These are phyloP conservation scores for Microtus pennsylvanicus DNA, from an alignment of 2,113 vertebrate species.

Conservation along the genomic window DNA sequence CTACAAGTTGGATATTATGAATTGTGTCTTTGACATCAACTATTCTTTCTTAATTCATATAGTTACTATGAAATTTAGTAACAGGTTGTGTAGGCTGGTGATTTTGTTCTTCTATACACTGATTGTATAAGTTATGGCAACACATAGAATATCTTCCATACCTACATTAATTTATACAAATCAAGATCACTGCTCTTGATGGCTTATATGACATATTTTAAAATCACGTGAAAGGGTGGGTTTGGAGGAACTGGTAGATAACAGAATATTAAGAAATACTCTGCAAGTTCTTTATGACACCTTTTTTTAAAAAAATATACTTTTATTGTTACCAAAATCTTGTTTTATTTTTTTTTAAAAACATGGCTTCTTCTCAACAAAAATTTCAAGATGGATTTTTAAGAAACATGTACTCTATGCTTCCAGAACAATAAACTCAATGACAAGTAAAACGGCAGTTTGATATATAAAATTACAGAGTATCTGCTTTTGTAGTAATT, in stretches of 20 bases:
- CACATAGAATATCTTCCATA: neutral
- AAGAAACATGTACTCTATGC: neutral
- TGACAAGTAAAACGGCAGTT: constrained; percentile 25
- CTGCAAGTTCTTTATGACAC: neutral
- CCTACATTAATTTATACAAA: neutral
- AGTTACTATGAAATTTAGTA: neutral
- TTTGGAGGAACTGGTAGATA: neutral
- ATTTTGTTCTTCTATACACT: neutral
- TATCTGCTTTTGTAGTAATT: constrained; percentile 57
- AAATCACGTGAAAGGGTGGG: neutral
- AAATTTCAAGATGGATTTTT: constrained; percentile 32
- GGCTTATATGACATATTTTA: neutral
- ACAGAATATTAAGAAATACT: neutral
- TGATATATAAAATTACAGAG: constrained; percentile 27
- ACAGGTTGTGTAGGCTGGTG: neutral
- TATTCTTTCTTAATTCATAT: neutral
- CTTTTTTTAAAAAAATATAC: neutral
- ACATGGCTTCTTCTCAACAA: constrained; percentile 26
- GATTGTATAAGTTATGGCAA: neutral
- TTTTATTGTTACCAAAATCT: constrained; percentile 7
- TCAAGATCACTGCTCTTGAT: neutral
- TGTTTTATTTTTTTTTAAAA: neutral
- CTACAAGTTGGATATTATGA: neutral
- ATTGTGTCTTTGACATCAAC: neutral
- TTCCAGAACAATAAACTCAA: constrained; percentile 11